Base-by-base conservation (phyloP, 2,888 invertebrate species). In the Drosophila mimetica region DNA sequence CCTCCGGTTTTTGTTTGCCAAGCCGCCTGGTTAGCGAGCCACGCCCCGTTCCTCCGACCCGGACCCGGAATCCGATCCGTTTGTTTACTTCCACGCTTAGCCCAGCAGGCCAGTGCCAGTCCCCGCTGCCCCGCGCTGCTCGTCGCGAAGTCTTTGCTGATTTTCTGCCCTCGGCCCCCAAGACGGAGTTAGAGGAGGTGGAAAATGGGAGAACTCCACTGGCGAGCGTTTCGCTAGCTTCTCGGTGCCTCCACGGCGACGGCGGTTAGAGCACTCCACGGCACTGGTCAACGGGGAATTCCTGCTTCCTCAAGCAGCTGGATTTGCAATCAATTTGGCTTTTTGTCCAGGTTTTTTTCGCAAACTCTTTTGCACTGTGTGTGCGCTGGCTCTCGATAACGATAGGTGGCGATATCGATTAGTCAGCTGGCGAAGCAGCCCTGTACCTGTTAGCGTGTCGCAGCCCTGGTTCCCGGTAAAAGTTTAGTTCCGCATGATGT, bases 351-450 rank as follows among this genome's bases (percentile, higher is more conserved):
- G 36, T 57, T 57, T 77, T n/a, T 82, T 82, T 85, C 77, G 82
- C 82, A 85, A 82, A 82, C 79, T 85, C 82, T 85, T 79, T 83
- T 85, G 79, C 77, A 71, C 75, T 79, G 25, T 64, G 80, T 74
- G 61, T 60, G 60, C 61, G 82, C 64, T 81, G 84, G 73, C 81
- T 78, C 63, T 78, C 16, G n/a, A 30, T 50, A 59, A 46, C 44
- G 39, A 48, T 20, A 44, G 28, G 28, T 64, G 53, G 52, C 20
- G 74, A 61, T 79, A 46, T 61, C 44, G 61, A 61, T 58, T 57
- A 47, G 58, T 57, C 58, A 57, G 61, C 61, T 61, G 60, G 46
- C 51, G 7, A 28, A 37, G 28, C 41, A 60, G 57, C 55, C 60
- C 60, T 60, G 54, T 58, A 41, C 60, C 44, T 54, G 30, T 30